Conservation (phyloP, 2,797 vertebrate species). For the Buceros bicornis region DNA sequence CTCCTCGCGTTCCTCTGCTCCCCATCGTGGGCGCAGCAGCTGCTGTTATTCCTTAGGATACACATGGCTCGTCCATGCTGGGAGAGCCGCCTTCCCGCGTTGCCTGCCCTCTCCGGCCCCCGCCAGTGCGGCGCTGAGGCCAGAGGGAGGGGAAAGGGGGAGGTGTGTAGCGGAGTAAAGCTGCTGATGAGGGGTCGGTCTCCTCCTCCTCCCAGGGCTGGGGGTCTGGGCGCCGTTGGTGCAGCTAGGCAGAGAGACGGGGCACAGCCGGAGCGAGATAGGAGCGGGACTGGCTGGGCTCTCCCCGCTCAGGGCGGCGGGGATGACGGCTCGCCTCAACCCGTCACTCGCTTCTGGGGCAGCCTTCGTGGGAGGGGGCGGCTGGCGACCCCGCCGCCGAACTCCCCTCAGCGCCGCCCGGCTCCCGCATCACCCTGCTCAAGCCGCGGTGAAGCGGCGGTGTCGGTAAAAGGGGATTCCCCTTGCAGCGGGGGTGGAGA, state of each 20-base stretch:
- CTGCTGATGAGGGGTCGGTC: constrained; percentile 40
- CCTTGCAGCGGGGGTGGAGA: background rate
- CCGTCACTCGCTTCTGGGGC: background rate
- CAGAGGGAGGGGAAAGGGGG: constrained; percentile 74
- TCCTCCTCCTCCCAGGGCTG: constrained; percentile 30
- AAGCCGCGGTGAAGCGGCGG: background rate
- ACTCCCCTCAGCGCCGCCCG: background rate
- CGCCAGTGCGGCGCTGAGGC: constrained; percentile 48
- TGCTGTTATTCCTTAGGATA: constrained; percentile 60
- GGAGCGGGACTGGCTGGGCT: background rate
- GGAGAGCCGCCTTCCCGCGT: constrained; percentile 25
- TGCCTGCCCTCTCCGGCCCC: constrained; percentile 39
- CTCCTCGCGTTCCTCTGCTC: constrained; percentile 57
- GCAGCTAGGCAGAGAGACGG: constrained; percentile 51
- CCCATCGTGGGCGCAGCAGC: constrained; percentile 65
- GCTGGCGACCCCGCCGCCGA: background rate
- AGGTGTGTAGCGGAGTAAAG: constrained; percentile 30
- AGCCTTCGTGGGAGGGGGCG: background rate
- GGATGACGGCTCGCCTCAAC: background rate
- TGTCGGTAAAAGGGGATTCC: background rate
- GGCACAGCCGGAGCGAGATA: background rate
- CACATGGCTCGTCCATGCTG: constrained; percentile 48
- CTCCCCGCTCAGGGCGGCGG: background rate
- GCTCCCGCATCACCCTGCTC: background rate
- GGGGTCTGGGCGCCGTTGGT: constrained; percentile 39